Percentiles rank a stretch among this genome's conserved stretches.
Evolutionary conservation across 1,140 invertebrate genomes (phyloP).

Genomic region (Bombyx mandarina): DNA sequence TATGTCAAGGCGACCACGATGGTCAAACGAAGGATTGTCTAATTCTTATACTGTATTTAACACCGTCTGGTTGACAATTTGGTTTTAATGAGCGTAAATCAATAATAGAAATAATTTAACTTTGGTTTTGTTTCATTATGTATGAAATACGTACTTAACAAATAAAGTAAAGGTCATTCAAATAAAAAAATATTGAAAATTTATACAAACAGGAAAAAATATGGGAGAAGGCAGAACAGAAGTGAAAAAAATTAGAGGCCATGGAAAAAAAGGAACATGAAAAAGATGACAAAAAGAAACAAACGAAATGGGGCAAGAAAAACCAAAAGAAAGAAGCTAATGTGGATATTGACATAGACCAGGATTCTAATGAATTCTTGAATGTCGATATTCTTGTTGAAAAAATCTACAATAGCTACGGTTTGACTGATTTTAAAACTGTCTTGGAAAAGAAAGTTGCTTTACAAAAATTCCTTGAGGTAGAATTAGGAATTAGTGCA

Average conservation of each 20-base stretch:
- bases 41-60: too few species aligned
- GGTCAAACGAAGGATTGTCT: too few species aligned
- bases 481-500: constrained; percentile 39
- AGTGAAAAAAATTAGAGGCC: constrained; percentile 25
- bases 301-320: constrained; percentile 15
- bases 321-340: constrained; percentile 21
- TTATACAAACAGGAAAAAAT: constrained; percentile 15
- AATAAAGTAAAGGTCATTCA: too few species aligned
- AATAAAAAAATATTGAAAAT: constrained; percentile 15
- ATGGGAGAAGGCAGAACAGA: constrained; percentile 23
- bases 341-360: too few species aligned
- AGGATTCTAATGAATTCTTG: constrained; percentile 25
- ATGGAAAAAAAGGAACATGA: constrained; percentile 29
- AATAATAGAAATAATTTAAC: too few species aligned
- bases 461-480: constrained; percentile 35
- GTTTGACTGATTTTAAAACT: constrained; percentile 33
- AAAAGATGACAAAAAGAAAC: constrained; percentile 29
- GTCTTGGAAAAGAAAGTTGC: constrained; percentile 40
- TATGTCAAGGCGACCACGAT: too few species aligned
- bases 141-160: too few species aligned
- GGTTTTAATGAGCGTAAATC: too few species aligned
- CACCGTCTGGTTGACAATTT: too few species aligned
- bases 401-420: constrained; percentile 49
- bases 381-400: constrained; percentile 53
- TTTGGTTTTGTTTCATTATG: too few species aligned